phyloP scores from a whole-genome alignment of 2,888 invertebrate species.

The Diploptera punctata region DNA sequence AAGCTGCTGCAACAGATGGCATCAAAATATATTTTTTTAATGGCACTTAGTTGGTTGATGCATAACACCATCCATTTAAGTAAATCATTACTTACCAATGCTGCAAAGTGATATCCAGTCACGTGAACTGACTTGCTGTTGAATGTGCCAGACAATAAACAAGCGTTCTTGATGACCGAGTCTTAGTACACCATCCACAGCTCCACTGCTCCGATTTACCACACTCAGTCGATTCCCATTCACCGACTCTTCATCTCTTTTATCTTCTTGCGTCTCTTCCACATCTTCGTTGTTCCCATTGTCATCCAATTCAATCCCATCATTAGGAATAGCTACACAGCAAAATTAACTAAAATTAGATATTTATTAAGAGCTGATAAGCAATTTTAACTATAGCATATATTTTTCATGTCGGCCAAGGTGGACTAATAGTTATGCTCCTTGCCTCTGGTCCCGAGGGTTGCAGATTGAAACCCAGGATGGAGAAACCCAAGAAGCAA shows the following conservation, averaged over 20 bases:
- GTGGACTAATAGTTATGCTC: no score
- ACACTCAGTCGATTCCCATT: conserved; percentile 30
- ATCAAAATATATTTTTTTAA: no score
- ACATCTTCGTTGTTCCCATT: conserved; percentile 10
- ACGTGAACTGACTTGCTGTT: conserved; percentile 33
- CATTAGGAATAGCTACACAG: no score
- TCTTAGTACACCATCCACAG: conserved; percentile 22
- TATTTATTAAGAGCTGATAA: no score
- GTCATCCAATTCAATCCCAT: conserved; percentile 11
- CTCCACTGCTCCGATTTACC: conserved; percentile 27
- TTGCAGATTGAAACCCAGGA: no score
- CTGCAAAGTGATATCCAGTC: conserved; percentile 42
- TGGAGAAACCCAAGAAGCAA: no score
- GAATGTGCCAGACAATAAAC: conserved; percentile 40
- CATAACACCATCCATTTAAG: background rate
- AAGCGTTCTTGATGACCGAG: conserved; percentile 36
- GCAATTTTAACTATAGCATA: no score
- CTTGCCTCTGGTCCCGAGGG: no score
- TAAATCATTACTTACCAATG: conserved; percentile 33
- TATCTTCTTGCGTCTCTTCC: conserved; percentile 17
- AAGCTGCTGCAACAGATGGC: no score
- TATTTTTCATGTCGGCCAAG: no score
- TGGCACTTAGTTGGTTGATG: no score
- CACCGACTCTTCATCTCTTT: background rate
- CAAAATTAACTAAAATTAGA: no score